These are phyloP conservation scores for Drosophila leonis DNA, from an alignment of 2,888 invertebrate species.

Conservation along the genomic window DNA sequence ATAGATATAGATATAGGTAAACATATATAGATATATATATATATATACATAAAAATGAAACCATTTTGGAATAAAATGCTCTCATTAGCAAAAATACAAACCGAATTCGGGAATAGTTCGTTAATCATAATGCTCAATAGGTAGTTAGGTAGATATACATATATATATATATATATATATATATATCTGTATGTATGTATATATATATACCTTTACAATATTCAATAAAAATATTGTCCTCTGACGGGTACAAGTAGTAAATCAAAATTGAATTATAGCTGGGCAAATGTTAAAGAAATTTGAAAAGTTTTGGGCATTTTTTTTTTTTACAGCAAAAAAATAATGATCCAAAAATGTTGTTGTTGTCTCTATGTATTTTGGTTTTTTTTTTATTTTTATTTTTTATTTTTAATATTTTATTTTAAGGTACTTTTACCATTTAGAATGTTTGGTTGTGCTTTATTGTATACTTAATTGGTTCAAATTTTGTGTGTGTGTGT, in stretches of 20 bases:
- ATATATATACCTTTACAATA: slow-evolving; percentile 58
- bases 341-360: slow-evolving; percentile 16
- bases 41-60: slow-evolving; percentile 61
- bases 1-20: not conserved
- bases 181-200: slow-evolving; percentile 1
- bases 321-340: slow-evolving; percentile 3
- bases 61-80: slow-evolving; percentile 61
- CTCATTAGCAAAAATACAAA: slow-evolving; percentile 25
- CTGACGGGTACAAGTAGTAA: slow-evolving; percentile 22
- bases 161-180: not conserved
- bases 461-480: slow-evolving; percentile 71
- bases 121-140: slow-evolving; percentile 13
- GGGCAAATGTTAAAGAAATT: not conserved
- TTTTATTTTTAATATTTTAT: not conserved
- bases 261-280: not conserved
- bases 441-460: slow-evolving; percentile 63
- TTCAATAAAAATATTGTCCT: slow-evolving; percentile 78
- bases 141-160: not conserved
- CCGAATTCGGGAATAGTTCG: not conserved
- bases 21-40: not conserved
- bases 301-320: not conserved
- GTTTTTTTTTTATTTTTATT: not conserved
- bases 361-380: not conserved
- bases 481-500: slow-evolving; percentile 48
- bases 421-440: slow-evolving; percentile 70